Evolutionary conservation across 2,888 invertebrate genomes (phyloP), one percentile per base, ranked within the genome.

Genomic region (Elmis aenea): DNA sequence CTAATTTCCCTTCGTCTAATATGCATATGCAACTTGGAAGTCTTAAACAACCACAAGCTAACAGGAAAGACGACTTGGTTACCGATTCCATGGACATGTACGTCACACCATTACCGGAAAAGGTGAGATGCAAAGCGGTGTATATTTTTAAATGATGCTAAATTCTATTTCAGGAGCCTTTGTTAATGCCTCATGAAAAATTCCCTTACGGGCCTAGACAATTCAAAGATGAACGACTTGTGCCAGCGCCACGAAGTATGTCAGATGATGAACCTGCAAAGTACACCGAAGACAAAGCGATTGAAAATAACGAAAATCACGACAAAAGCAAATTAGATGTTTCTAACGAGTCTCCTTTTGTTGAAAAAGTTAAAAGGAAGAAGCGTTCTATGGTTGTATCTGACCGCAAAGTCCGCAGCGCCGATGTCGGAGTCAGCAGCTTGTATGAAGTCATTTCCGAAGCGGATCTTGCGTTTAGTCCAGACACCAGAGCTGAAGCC

Each of bases 401-500:
- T 3, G 82, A 83, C 58, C 74, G 87, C 8, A 85, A 85, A 58
- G 83, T 77, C 1, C 77, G 88, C 31, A 88, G 85, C 45, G 85
- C 89, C 2, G 90, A 90, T 59, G 88, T 92, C 1, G 91, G 92
- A 3, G 91, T 93, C 1, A 87, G 87, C 46, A 88, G 90, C 0
- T 76, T 90, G 12, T 92, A 91, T 66, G 89, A 91, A 50, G 67
- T 93, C 26, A 89, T 93, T 37, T 91, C 92, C 2, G 89, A 91
- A 66, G 89, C 90, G 1, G 93, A 93, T 65, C 70, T 93, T 22
- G 90, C 87, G 20, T 93, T 93, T 65, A 88, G 87, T 51, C 89
- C 91, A 0, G 85, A 89, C 54, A 74, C 77, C 30, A 76, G 80
- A 51, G 78, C 80, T 26, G 89, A 89, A 64, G 81, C 88, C 0